Base-by-base conservation (phyloP, 1,140 invertebrate species). In the Sarcophaga bullata region DNA sequence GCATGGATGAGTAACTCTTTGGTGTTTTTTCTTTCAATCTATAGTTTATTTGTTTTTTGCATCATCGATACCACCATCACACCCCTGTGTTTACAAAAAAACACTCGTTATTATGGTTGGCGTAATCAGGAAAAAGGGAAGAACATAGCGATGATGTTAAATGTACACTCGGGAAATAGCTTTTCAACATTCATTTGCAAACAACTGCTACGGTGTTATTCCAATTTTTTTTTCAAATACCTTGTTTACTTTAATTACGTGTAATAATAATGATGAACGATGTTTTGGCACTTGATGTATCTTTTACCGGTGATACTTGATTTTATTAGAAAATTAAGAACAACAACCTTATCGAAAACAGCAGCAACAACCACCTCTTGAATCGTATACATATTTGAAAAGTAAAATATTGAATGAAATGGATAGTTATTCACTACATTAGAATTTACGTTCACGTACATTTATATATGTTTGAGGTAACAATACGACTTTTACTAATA, bases 401-500 rank as follows among this genome's bases (percentile, higher is more conserved):
- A 37, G 25, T 37, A 37, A 37, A 37, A 37, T 37, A 37, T 72
- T 72, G 17, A 9, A 72, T 25, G 62, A 11, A 72, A 25, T 25
- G 62, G 19, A 25, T 25, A 4, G 25, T 37, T 37, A 37, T 72
- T 25, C 62, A 25, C 17, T 25, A 10, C 11, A 9, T 48, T 37
- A 15, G 47, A n/a, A 49, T 72, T 72, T n/a, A 46, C n/a, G 46
- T 76, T 49, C 25, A 25, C n/a, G n/a, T 72, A 9, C 68, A 58
- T 73, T 11, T 17, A 9, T 73, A 49, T 9, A 17, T 76, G 8
- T 6, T 47, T 49, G 73, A 49, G 73, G 46, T 49, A 76, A 76
- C 73, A 76, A 76, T 76, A 76, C 73, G 73, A 76, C 73, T 76
- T 76, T 76, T 76, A 48, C 73, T 76, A 76, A 76, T 76, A 76